A percentile compares a stretch with the other conserved stretches of the same genome.
Conservation (phyloP, 2,888 invertebrate species). For the Perdita meconis region DNA sequence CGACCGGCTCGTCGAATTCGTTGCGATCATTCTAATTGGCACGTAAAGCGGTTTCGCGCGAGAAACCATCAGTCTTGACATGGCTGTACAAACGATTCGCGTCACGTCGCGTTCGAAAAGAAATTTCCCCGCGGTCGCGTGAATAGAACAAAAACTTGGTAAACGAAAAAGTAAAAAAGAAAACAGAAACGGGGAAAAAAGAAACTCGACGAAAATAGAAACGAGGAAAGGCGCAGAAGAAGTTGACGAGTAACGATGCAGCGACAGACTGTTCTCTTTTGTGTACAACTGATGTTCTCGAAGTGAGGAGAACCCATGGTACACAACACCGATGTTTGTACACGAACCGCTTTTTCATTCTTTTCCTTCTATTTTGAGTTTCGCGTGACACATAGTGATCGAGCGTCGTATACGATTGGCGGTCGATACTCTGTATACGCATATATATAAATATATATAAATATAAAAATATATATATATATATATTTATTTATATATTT, state of each 20-base stretch:
- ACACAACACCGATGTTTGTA: not conserved
- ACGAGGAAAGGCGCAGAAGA: constrained; percentile 24
- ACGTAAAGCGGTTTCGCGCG: constrained; percentile 59
- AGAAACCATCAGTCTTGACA: constrained; percentile 82
- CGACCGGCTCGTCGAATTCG: constrained; percentile 76
- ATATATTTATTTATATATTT: too few species aligned
- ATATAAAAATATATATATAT: too few species aligned
- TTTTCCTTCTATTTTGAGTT: constrained; percentile 37
- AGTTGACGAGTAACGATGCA: constrained; percentile 45
- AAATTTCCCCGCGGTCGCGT: not conserved
- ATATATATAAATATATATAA: too few species aligned
- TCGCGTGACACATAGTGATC: constrained; percentile 34
- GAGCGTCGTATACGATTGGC: constrained; percentile 56
- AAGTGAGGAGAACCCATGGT: not conserved
- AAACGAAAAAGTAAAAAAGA: too few species aligned
- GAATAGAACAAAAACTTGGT: too few species aligned
- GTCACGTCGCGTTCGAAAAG: constrained; percentile 47
- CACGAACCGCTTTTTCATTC: not conserved
- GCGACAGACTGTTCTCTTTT: constrained; percentile 53
- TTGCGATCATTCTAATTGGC: constrained; percentile 79
- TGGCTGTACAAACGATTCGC: constrained; percentile 79
- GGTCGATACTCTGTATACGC: constrained; percentile 69
- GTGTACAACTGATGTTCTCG: constrained; percentile 20
- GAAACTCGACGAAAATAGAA: constrained; percentile 5
- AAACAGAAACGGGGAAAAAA: too few species aligned